These are phyloP conservation scores for Globodera ellingtonae DNA, from an alignment of 1,140 invertebrate genomes.

Conservation along the genomic window DNA sequence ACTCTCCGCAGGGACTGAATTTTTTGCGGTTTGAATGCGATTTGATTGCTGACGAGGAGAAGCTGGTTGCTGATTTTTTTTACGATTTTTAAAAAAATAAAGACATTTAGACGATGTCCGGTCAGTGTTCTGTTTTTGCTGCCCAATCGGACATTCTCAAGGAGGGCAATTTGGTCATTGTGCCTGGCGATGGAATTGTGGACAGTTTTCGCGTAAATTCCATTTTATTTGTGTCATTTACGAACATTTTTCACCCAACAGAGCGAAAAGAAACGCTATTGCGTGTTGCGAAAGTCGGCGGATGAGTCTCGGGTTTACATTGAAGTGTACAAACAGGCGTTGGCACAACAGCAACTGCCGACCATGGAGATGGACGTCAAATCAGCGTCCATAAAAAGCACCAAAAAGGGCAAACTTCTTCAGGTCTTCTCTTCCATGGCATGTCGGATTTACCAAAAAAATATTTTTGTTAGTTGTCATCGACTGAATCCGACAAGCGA, in stretches of 20 bases:
- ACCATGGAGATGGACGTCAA: slow-evolving; percentile 45
- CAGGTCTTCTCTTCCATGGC: slow-evolving; percentile 32
- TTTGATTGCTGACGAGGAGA: slow-evolving; percentile 41
- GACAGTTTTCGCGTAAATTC: slow-evolving; percentile 46
- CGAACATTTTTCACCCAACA: background rate
- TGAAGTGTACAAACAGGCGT: slow-evolving; percentile 45
- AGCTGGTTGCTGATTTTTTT: slow-evolving; percentile 22
- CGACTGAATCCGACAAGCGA: slow-evolving; percentile 34
- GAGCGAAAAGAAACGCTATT: slow-evolving; percentile 50
- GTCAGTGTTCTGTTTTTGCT: slow-evolving; percentile 1
- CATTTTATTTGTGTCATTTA: background rate
- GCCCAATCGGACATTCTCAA: slow-evolving; percentile 35
- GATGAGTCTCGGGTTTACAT: slow-evolving; percentile 30
- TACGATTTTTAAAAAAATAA: slow-evolving; percentile 13
- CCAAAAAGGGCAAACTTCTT: slow-evolving; percentile 53
- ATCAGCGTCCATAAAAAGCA: slow-evolving; percentile 48
- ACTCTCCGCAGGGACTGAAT: slow-evolving; percentile 25
- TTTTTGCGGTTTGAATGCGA: slow-evolving; percentile 44
- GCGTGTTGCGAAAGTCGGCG: slow-evolving; percentile 37
- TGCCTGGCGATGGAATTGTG: slow-evolving; percentile 50
- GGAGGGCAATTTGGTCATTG: slow-evolving; percentile 49
- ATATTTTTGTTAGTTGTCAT: background rate
- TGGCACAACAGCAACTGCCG: slow-evolving; percentile 23
- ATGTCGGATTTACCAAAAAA: background rate
- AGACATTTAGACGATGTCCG: slow-evolving; percentile 22